Conservation (phyloP, 2,888 invertebrate species). For the Anthrax anthrax region DNA sequence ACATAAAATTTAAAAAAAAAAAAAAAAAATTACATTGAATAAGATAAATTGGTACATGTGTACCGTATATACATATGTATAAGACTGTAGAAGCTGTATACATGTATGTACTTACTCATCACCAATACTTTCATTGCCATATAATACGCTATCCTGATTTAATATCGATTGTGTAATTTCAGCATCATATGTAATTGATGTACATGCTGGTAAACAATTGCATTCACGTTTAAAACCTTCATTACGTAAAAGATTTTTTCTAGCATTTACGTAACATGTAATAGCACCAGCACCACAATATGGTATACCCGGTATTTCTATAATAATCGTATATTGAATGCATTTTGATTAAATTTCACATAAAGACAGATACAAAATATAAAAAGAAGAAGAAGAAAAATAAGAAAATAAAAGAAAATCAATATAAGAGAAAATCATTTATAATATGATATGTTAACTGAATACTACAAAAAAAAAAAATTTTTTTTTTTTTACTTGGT, state of each 20-base stretch:
- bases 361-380: too few relatives aligned
- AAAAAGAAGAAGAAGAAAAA: too few relatives aligned
- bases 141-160: not conserved
- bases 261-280: not conserved
- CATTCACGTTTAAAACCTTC: slow-evolving; percentile 26
- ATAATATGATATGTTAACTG: too few relatives aligned
- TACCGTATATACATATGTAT: not conserved
- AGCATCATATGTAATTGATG: slow-evolving; percentile 47
- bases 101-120: not conserved
- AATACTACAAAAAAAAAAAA: not conserved
- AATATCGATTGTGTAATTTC: slow-evolving; percentile 45
- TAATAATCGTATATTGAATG: not conserved
- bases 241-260: not conserved
- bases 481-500: slow-evolving; percentile 41
- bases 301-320: not conserved
- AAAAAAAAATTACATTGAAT: not conserved
- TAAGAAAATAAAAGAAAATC: too few relatives aligned
- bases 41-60: too few relatives aligned
- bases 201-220: slow-evolving; percentile 47
- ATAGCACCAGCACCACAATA: not conserved
- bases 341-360: too few relatives aligned
- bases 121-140: not conserved
- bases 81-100: not conserved
- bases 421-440: too few relatives aligned
- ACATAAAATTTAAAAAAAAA: too few relatives aligned